phyloP scores from a whole-genome alignment of 2,888 invertebrate genomes.

The Laspeyria flexula region DNA sequence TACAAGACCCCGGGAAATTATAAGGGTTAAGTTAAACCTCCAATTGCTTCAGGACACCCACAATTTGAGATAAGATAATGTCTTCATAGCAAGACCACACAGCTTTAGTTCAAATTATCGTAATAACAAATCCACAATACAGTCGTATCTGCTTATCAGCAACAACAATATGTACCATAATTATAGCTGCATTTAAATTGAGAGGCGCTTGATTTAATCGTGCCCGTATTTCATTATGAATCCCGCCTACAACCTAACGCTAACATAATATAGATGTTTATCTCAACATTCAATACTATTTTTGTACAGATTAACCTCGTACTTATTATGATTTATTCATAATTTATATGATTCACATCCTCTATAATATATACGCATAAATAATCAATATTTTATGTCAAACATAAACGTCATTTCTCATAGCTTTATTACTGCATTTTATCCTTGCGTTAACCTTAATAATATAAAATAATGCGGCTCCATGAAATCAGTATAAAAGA shows the following conservation, averaged over 20 bases:
- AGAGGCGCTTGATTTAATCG: slow-evolving; percentile 44
- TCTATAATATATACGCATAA: slow-evolving; percentile 8
- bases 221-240: slow-evolving; percentile 35
- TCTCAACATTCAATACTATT: slow-evolving; percentile 16
- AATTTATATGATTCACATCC: slow-evolving; percentile 10
- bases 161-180: slow-evolving; percentile 46
- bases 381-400: slow-evolving; percentile 18
- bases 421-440: slow-evolving; percentile 18
- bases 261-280: slow-evolving; percentile 26
- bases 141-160: slow-evolving; percentile 29
- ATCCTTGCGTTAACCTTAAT: slow-evolving; percentile 31
- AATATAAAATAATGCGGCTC: slow-evolving; percentile 9
- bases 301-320: slow-evolving; percentile 15
- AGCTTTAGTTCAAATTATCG: slow-evolving; percentile 1
- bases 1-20: not conserved
- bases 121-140: not conserved
- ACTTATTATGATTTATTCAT: slow-evolving; percentile 13
- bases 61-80: not conserved
- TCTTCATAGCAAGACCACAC: not conserved
- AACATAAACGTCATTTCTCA: slow-evolving; percentile 20
- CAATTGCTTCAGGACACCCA: not conserved
- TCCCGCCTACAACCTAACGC: slow-evolving; percentile 24
- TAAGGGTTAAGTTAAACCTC: not conserved
- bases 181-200: slow-evolving; percentile 43
- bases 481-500: slow-evolving; percentile 7